phyloP scores from a whole-genome alignment of 2,888 invertebrate genomes.

The Resseliella maxima region DNA sequence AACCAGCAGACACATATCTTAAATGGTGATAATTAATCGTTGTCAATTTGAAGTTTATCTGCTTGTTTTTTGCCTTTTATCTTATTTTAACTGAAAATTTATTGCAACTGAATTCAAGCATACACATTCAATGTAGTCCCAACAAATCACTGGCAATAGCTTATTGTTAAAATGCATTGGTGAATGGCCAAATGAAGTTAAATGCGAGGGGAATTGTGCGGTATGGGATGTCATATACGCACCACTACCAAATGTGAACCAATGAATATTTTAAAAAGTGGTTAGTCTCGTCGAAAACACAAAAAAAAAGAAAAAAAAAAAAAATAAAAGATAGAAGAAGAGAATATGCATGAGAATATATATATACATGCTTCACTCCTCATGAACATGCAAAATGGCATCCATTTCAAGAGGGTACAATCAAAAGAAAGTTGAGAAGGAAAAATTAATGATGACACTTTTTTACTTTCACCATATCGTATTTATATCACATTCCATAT shows the following conservation, averaged over 20 bases:
- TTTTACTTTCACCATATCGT: conserved; percentile 19
- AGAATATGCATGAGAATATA: neutral
- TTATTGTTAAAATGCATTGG: conserved; percentile 8
- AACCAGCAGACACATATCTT: conserved; percentile 42
- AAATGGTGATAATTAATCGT: conserved; percentile 51
- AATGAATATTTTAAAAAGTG: neutral
- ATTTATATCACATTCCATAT: conserved; percentile 44
- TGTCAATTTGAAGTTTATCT: conserved; percentile 48
- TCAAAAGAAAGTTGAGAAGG: neutral
- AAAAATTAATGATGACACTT: conserved; percentile 37
- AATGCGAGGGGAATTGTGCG: conserved; percentile 5
- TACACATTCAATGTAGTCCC: conserved; percentile 3
- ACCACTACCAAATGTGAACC: neutral
- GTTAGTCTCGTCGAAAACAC: neutral
- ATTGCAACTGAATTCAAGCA: conserved; percentile 6
- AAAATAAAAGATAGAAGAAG: neutral
- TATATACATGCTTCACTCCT: neutral
- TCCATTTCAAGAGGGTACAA: neutral
- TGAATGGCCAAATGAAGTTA: neutral
- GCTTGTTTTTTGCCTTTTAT: neutral
- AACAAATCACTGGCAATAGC: conserved; percentile 13
- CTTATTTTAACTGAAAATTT: conserved; percentile 45
- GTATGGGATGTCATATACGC: neutral
- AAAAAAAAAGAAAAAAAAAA: neutral
- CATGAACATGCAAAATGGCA: neutral